Base-by-base conservation (phyloP, 1,140 invertebrate genomes). In the Sipha flava region DNA sequence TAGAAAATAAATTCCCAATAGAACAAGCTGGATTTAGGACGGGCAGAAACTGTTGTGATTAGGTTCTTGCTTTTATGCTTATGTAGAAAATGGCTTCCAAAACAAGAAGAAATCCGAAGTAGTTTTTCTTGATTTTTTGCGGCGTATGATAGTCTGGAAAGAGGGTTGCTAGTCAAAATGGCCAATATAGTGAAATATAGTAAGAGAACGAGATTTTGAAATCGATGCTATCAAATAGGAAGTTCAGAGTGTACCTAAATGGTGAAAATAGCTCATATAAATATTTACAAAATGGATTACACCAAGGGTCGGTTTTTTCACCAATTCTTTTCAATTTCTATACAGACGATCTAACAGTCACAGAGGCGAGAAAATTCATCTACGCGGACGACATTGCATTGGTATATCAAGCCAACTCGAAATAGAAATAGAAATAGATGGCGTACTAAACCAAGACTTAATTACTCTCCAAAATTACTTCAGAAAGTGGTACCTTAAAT, bases 31-130 rank as follows among this genome's bases (percentile, higher is more conserved):
- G 21, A 40, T 47, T 47, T 47, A 47, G 43, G 43, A 47, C 4
- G 14, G 12, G 12, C 21, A 47, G 70, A 23, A 75, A 54, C 26
- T 49, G 70, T 43, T 31, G 26, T 12, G 70, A 75, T 18, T 43
- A 75, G 21, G 43, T 57, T 23, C 43, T 75, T 7, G 37, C 70
- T 9, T 18, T 75, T 45, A 75, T 23, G 18, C 70, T 5, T 31
- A 40, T 29, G 34, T 80, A 37, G 59, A 80, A 45, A 52, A 40
- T 45, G 79, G 79, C 12, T 68, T 64, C 29, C 57, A 80, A 16
- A 14, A 26, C 52, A 23, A 68, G 18, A 59, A 59, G n/a, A 80
- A 80, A 80, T 59, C 79, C 18, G 18, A 10, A 5, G 26, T n/a
- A 57, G 52, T 57, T 23, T 57, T 57, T 23, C n/a, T 57, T 29